Evolutionary conservation across 64 coral and sea anemone species (phyloP).

Genomic region (Exaiptasia diaphana): DNA sequence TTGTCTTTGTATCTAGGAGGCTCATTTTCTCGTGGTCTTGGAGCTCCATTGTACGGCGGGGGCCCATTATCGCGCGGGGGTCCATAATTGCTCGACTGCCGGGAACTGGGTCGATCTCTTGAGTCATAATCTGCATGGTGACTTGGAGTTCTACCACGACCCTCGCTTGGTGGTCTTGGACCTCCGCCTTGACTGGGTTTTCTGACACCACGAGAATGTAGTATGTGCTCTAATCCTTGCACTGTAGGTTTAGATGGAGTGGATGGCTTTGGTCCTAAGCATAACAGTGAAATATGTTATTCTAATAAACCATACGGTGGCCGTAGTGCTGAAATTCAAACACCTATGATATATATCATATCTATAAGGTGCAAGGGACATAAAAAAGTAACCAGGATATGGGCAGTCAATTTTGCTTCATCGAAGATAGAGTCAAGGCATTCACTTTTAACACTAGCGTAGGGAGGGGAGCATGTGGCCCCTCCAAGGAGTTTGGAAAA

Average conservation of each 20-base stretch:
- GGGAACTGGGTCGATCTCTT: neutral
- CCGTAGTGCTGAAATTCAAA: no score
- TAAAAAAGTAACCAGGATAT: no score
- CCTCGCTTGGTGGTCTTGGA: neutral
- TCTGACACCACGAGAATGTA: neutral
- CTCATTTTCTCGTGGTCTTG: neutral
- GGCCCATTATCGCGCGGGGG: neutral
- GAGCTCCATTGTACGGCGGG: neutral
- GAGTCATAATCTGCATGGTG: neutral
- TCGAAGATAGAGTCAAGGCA: no score
- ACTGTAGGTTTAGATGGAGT: neutral
- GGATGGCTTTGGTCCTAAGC: neutral
- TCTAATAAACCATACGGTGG: no score
- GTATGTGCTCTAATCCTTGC: conserved; percentile 12
- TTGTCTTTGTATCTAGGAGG: neutral
- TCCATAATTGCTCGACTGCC: neutral
- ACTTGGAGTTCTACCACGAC: neutral
- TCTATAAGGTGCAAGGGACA: no score
- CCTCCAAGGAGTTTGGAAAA: no score
- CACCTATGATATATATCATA: no score
- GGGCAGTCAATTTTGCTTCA: no score
- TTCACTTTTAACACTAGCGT: no score
- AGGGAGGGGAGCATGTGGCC: no score
- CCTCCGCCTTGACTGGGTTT: neutral
- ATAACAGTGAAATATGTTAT: no score